A percentile compares a stretch with the other conserved stretches of the same genome.
These are phyloP conservation scores for Glyphotaelius pellucidus DNA, from an alignment of 2,888 invertebrate species.

Conservation along the genomic window DNA sequence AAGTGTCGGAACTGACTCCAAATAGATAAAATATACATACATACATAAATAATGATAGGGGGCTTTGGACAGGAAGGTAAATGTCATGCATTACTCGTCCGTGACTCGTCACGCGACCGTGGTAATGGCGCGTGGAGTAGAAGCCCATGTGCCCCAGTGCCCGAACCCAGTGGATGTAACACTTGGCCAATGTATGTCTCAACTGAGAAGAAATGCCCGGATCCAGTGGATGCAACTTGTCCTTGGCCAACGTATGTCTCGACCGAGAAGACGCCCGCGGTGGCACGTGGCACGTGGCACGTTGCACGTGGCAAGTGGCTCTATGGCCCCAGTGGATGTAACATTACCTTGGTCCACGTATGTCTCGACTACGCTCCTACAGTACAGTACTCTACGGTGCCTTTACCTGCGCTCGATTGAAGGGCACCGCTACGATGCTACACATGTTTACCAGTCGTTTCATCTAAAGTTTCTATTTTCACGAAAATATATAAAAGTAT, in stretches of 20 bases:
- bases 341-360: slow-evolving; percentile 62
- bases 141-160: not conserved
- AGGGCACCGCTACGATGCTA: slow-evolving; percentile 65
- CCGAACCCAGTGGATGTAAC: not conserved
- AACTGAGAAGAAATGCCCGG: not conserved
- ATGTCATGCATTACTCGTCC: not conserved
- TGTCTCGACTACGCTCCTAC: slow-evolving; percentile 62
- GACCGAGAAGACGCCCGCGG: not conserved
- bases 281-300: not conserved
- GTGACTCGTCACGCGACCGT: not conserved
- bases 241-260: not conserved
- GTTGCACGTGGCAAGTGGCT: not conserved
- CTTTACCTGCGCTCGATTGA: slow-evolving; percentile 55
- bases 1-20: slow-evolving; percentile 1
- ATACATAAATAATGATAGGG: slow-evolving; percentile 33
- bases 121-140: not conserved
- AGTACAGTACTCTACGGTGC: slow-evolving; percentile 55
- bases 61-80: slow-evolving; percentile 26
- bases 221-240: not conserved
- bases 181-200: not conserved
- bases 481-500: slow-evolving; percentile 46
- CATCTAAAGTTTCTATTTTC: slow-evolving; percentile 57
- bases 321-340: not conserved
- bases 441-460: slow-evolving; percentile 65
- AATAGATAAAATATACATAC: slow-evolving; percentile 15